A percentile compares a stretch with the other conserved stretches of the same genome.
phyloP scores from a whole-genome alignment of 2,113 vertebrate species.

The Prinia subflava region DNA sequence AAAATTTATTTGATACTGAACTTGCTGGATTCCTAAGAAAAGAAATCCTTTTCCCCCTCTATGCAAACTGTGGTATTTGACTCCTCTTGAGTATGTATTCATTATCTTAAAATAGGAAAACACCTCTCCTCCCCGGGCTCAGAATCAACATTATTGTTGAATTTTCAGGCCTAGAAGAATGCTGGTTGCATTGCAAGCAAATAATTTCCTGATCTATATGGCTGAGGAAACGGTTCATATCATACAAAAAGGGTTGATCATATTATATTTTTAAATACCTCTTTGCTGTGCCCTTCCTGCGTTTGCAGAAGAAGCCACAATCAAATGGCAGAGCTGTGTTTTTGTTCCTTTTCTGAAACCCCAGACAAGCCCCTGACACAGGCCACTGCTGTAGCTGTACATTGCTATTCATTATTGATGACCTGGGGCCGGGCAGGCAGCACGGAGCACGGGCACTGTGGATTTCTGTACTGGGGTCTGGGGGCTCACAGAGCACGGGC shows the following conservation, averaged over 20 bases:
- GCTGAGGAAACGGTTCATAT: neutral
- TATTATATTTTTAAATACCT: neutral
- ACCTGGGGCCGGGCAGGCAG: constrained; percentile 83
- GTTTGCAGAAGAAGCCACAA: constrained; percentile 46
- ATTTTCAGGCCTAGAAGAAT: constrained; percentile 16
- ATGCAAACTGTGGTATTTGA: neutral
- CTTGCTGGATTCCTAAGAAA: neutral
- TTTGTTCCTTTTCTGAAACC: constrained; percentile 81
- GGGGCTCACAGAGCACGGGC: constrained; percentile 58
- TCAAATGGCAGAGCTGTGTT: constrained; percentile 82
- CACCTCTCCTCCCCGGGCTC: neutral
- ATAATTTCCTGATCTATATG: neutral
- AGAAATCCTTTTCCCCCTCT: neutral
- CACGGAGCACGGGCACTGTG: constrained; percentile 86
- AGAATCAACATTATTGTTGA: constrained; percentile 9
- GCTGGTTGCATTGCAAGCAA: neutral
- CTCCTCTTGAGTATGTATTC: neutral
- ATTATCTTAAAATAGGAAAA: constrained; percentile 28
- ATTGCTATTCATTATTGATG: constrained; percentile 96
- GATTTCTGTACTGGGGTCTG: constrained; percentile 72
- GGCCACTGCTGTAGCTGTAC: constrained; percentile 82
- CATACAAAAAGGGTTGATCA: neutral
- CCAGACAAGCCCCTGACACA: constrained; percentile 81
- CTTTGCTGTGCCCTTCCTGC: neutral
- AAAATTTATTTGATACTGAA: neutral